Conservation (phyloP, 2,888 invertebrate genomes). For the Galerucella calmariensis region DNA sequence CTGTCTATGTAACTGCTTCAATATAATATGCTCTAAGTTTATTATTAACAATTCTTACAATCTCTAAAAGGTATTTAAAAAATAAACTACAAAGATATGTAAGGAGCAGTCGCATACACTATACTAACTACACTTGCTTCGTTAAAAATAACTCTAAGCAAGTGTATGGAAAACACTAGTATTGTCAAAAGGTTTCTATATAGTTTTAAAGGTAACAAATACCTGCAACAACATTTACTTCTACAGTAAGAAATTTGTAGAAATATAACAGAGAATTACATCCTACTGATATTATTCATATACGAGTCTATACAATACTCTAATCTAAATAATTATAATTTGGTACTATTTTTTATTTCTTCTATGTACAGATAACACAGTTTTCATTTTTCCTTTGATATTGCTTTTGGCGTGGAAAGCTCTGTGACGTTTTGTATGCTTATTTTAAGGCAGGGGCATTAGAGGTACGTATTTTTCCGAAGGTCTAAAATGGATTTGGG, state of each 20-base stretch:
- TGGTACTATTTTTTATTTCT: conserved; percentile 6
- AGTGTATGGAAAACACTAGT: background rate
- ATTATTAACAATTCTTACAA: background rate
- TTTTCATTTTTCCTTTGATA: conserved; percentile 25
- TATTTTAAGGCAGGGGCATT: conserved; percentile 57
- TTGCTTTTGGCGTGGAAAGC: conserved; percentile 35
- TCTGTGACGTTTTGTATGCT: conserved; percentile 23
- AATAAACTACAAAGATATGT: conserved; percentile 4
- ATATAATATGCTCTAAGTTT: background rate
- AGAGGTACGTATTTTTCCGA: conserved; percentile 72
- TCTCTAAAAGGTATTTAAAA: background rate
- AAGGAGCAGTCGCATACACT: background rate
- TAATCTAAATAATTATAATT: background rate
- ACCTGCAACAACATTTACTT: too few relatives aligned
- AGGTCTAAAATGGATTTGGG: conserved; percentile 73
- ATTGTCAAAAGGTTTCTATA: background rate
- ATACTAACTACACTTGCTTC: background rate
- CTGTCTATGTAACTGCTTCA: background rate
- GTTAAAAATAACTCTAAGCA: background rate
- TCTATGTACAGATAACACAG: conserved; percentile 19
- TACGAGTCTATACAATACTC: background rate
- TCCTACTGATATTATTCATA: background rate
- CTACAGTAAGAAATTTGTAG: too few relatives aligned
- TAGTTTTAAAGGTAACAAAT: too few relatives aligned
- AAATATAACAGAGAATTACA: background rate